Evolutionary conservation across 2,888 invertebrate species (phyloP), one percentile per base, ranked within the genome.

Genomic region (Micoletzkya japonica): DNA sequence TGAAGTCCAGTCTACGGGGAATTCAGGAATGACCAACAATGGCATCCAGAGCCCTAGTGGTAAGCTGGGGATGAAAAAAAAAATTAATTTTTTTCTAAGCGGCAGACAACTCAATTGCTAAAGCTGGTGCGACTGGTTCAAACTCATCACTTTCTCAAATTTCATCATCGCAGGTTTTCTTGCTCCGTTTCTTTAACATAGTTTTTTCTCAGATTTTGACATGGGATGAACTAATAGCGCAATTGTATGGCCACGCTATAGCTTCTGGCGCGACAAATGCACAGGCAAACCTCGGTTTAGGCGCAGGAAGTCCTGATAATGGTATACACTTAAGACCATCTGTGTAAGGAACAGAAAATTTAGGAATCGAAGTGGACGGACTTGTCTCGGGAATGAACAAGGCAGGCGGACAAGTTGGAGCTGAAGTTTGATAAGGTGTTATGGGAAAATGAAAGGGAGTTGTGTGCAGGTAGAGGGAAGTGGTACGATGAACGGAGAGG

Each of bases 291-390:
- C 28, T 78, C 6, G 77, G 77, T 36, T 37, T 80, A 17, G 77
- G 73, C 37, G 73, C 77, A 20, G 80, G 80, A 54, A 77, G 54
- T 37, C 59, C 72, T 3, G 69, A 71, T 28, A 73, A 76, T 49
- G 75, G 74, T 74, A 20, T 72, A 7, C 50, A 36, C 4, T n/a
- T 36, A 20, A 68, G 26, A 36, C 4, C 7, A 24, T 67, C 32
- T 28, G 10, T 67, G 30, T 61, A 28, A 44, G 52, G 32, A 71
- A 37, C 7, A 26, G 7, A 39, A 4, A 30, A 4, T 28, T 52
- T 17, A 78, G 80, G 77, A 28, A 74, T 80, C 44, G 78, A 76
- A 34, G 76, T 80, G 34, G 76, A 77, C 64, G 80, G 78, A n/a
- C 54, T 80, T 20, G 75, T 80, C 0, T 78, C 78, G 24, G 80